Conservation (phyloP, 1,140 invertebrate genomes). For the Drosophila littoralis region DNA sequence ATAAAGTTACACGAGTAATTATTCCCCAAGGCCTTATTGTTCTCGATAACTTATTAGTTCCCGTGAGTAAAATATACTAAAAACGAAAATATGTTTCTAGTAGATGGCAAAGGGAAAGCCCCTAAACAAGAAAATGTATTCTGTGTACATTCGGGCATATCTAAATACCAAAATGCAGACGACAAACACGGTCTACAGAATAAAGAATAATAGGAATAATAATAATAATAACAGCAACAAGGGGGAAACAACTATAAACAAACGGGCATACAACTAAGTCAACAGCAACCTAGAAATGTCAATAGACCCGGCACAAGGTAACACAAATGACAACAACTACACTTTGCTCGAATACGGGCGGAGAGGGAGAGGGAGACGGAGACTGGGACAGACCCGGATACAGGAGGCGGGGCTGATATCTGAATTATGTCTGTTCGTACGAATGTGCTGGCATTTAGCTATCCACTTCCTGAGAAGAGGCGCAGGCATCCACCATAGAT, state of each 20-base stretch:
- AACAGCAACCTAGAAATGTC: constrained; percentile 45
- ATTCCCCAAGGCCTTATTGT: constrained; percentile 20
- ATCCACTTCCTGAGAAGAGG: constrained; percentile 36
- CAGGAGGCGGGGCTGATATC: constrained; percentile 13
- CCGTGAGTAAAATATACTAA: constrained; percentile 3
- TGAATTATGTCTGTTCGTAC: constrained; percentile 6
- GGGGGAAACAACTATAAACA: neutral
- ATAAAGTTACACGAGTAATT: constrained; percentile 28
- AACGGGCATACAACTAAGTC: constrained; percentile 10
- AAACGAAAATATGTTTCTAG: constrained; percentile 16
- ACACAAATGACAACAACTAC: constrained; percentile 11
- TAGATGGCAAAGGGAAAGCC: constrained; percentile 1
- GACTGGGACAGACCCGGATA: neutral
- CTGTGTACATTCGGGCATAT: neutral
- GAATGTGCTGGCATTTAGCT: constrained; percentile 13
- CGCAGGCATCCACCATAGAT: constrained; percentile 13
- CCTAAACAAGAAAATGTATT: neutral
- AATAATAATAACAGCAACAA: neutral
- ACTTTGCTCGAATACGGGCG: neutral
- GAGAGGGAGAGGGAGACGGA: neutral
- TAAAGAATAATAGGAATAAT: constrained; percentile 11
- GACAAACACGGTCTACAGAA: neutral
- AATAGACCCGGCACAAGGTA: constrained; percentile 42
- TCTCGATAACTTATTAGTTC: constrained; percentile 13
- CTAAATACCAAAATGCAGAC: constrained; percentile 8